phyloP scores from a whole-genome alignment of 2,113 vertebrate species.

The Sapajus apella region DNA sequence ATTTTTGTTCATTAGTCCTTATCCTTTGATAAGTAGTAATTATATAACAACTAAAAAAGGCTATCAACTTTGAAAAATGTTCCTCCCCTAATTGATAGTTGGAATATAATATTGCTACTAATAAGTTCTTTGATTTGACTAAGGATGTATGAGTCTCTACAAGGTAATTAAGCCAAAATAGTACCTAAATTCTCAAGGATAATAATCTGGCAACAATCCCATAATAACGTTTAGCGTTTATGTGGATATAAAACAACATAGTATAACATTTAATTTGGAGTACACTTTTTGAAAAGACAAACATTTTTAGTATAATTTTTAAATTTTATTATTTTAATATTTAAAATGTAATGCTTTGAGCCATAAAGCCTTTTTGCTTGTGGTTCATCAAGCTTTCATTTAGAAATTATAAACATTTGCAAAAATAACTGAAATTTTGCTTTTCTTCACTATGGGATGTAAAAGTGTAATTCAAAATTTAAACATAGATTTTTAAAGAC shows the following conservation, averaged over 20 bases:
- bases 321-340: too few relatives aligned
- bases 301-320: too few relatives aligned
- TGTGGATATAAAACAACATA: background rate
- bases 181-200: background rate
- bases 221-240: slow-evolving; percentile 13
- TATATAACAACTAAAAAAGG: background rate
- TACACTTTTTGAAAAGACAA: background rate
- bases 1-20: background rate
- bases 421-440: slow-evolving; percentile 24
- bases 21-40: slow-evolving; percentile 7
- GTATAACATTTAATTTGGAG: slow-evolving; percentile 24
- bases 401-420: background rate
- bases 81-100: background rate
- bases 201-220: background rate
- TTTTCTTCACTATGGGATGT: background rate
- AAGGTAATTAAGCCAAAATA: background rate
- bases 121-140: background rate
- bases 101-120: background rate
- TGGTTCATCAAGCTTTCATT: background rate
- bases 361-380: background rate
- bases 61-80: background rate
- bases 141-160: background rate
- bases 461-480: background rate
- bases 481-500: background rate
- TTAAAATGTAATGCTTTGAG: background rate